A percentile compares a stretch with the other conserved stretches of the same genome.
Conservation (phyloP, 37 sponge, comb jelly and placozoan species). For the Amphimedon queenslandica region DNA sequence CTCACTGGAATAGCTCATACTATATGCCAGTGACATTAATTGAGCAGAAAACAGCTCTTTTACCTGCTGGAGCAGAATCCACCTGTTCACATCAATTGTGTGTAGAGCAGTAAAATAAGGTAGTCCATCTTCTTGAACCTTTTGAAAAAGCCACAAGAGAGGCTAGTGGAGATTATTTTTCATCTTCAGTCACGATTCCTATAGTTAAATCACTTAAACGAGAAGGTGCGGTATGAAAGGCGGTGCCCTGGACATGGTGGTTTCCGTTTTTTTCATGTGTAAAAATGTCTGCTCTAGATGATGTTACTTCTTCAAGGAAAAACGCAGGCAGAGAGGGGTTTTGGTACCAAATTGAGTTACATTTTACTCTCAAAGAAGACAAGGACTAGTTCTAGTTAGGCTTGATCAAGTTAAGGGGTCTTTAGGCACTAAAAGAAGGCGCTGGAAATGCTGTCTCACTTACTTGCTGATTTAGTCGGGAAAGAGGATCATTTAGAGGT, state of each 20-base stretch:
- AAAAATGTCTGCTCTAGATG: neutral
- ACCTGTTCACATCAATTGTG: neutral
- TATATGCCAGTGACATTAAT: slow-evolving; percentile 3
- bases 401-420: too few species aligned
- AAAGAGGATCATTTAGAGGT: too few species aligned
- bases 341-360: too few species aligned
- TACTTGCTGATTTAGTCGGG: too few species aligned
- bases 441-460: too few species aligned
- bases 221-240: too few species aligned
- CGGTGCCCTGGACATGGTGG: too few species aligned
- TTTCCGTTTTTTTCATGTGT: neutral
- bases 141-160: slow-evolving; percentile 19
- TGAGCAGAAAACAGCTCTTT: slow-evolving; percentile 23
- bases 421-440: too few species aligned
- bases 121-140: slow-evolving; percentile 1
- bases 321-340: too few species aligned
- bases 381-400: too few species aligned
- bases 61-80: slow-evolving; percentile 1
- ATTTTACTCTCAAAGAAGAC: slow-evolving; percentile 1
- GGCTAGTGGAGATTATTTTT: slow-evolving; percentile 2
- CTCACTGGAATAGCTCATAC: slow-evolving; percentile 6
- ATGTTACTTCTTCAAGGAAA: too few species aligned
- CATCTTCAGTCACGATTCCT: slow-evolving; percentile 3
- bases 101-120: neutral
- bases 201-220: neutral